These are phyloP conservation scores for Prunella fulvescens DNA, from an alignment of 2,113 vertebrate genomes.

Conservation along the genomic window DNA sequence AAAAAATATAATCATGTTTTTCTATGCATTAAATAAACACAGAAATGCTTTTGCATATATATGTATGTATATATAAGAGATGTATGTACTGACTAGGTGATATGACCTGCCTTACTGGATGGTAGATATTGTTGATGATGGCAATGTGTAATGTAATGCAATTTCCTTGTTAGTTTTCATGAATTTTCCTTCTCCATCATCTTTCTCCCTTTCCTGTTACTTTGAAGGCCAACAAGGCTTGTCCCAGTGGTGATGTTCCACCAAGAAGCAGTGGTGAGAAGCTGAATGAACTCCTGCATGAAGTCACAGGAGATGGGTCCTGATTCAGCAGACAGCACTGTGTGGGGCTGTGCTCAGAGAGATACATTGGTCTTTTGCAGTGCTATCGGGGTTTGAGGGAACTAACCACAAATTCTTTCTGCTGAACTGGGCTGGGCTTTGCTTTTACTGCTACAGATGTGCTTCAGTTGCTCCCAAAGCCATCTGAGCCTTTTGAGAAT, in stretches of 20 bases:
- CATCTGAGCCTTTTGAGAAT: not conserved
- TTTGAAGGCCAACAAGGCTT: not conserved
- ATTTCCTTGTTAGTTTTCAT: not conserved
- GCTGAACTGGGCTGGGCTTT: not conserved
- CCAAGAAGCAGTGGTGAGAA: not conserved
- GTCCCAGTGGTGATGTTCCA: rapidly evolving
- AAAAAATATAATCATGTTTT: not conserved
- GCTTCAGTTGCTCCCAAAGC: not conserved
- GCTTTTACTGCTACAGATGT: not conserved
- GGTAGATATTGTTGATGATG: not conserved
- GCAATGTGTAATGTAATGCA: not conserved
- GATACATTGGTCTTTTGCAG: not conserved
- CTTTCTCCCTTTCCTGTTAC: not conserved
- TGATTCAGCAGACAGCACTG: not conserved
- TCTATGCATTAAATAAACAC: not conserved
- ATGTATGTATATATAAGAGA: not conserved
- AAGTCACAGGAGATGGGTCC: not conserved
- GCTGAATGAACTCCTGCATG: not conserved
- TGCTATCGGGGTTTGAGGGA: not conserved
- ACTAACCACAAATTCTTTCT: not conserved
- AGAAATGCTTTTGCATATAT: not conserved
- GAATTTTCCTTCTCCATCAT: not conserved
- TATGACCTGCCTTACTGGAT: not conserved
- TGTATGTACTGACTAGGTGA: not conserved
- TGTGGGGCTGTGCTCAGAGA: not conserved